A percentile compares a stretch with the other conserved stretches of the same genome.
phyloP scores from a whole-genome alignment of 1,140 invertebrate genomes.

The Epicauta chinensis region DNA sequence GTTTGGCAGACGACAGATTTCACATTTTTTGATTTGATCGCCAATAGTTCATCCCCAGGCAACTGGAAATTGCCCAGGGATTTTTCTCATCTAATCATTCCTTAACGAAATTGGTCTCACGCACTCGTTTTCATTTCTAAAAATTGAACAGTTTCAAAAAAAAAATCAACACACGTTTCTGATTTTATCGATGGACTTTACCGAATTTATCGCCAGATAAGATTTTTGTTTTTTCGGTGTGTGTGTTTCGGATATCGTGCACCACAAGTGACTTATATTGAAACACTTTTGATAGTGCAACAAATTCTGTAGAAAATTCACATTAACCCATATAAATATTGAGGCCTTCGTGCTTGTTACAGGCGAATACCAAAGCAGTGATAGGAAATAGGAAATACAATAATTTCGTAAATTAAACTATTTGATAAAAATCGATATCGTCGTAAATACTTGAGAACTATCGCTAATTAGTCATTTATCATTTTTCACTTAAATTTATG shows the following conservation, averaged over 20 bases:
- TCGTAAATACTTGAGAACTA: too few relatives aligned
- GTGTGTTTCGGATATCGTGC: neutral
- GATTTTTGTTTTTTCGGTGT: neutral
- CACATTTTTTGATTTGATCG: neutral
- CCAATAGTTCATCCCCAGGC: neutral
- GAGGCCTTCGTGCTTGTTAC: constrained; percentile 24
- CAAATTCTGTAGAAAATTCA: constrained; percentile 19
- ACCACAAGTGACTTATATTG: neutral
- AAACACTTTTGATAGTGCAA: neutral
- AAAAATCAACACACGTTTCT: too few relatives aligned
- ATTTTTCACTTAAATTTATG: too few relatives aligned
- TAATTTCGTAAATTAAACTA: too few relatives aligned
- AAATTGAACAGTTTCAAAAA: neutral
- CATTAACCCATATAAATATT: constrained; percentile 16
- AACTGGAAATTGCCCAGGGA: too few relatives aligned
- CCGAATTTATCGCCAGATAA: too few relatives aligned
- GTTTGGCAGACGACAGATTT: neutral
- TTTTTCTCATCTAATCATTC: too few relatives aligned
- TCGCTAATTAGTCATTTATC: too few relatives aligned
- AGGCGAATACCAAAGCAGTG: constrained; percentile 19
- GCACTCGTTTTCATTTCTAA: too few relatives aligned
- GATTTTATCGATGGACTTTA: too few relatives aligned
- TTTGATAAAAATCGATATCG: too few relatives aligned
- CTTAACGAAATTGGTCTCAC: too few relatives aligned
- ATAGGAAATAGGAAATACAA: neutral